These are phyloP conservation scores for Cynopterus sphinx DNA, from an alignment of 2,797 vertebrate genomes.

Conservation along the genomic window DNA sequence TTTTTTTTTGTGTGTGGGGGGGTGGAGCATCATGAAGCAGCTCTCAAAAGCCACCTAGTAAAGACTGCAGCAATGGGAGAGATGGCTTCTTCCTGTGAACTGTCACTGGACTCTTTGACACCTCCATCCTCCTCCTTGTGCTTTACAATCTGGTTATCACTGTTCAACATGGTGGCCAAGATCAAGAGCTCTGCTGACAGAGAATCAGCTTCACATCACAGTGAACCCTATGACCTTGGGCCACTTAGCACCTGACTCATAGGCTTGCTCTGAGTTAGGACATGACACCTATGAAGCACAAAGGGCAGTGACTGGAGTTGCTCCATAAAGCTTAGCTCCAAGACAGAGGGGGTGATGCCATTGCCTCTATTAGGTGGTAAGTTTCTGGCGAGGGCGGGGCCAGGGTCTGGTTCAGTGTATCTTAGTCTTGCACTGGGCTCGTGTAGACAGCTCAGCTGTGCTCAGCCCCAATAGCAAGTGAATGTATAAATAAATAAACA, in stretches of 20 bases:
- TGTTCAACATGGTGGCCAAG: not conserved
- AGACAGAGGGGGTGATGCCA: not conserved
- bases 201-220: not conserved
- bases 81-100: not conserved
- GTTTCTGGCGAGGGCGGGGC: fast-evolving
- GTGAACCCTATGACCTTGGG: not conserved
- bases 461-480: no score
- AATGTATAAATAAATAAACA: not conserved
- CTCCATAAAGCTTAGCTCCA: not conserved
- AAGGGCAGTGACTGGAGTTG: not conserved
- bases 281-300: not conserved
- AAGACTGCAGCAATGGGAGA: not conserved
- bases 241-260: not conserved
- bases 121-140: not conserved
- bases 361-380: not conserved
- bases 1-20: no score
- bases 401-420: not conserved
- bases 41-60: not conserved
- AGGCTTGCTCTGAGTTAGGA: not conserved
- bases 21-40: not conserved
- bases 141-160: not conserved
- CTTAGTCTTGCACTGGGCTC: fast-evolving
- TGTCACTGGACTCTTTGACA: not conserved
- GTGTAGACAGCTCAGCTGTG: not conserved
- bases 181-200: not conserved